Evolutionary conservation across 2,888 invertebrate species (phyloP), one percentile per base, ranked within the genome.

Genomic region (Drosophila incognita): DNA sequence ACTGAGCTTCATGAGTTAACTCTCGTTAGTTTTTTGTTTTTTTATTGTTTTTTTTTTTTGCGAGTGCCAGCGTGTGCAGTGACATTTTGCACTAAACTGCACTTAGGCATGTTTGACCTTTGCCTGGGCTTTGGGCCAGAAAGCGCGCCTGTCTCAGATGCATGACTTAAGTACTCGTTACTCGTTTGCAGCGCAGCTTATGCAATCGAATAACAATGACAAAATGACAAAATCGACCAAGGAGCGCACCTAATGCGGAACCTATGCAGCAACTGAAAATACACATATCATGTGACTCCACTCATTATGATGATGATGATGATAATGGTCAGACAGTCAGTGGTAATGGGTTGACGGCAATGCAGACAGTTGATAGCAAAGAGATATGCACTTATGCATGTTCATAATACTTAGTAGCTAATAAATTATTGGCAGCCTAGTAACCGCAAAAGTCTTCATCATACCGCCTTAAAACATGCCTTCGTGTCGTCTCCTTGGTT

Each of bases 391-490:
- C 38, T 70, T 83, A 77, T 83, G 73, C 75, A 62, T 69, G 60
- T 40, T 58, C 61, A 70, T 60, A 70, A 68, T 80, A 78, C 61
- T 68, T 78, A 67, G 35, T 62, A 52, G 58, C 40, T 57, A 60
- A 89, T 78, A 85, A 87, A 87, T 89, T 87, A 82, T 85, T 71
- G 82, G 59, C 86, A 80, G 72, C 65, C 78, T 80, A 89, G 79
- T 87, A 87, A 89, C 85, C 88, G 88, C 85, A 87, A 74, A 89
- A 89, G 85, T 72, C 85, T 87, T 83, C 76, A 87, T 83, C 86
- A 72, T 62, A 63, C 79, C 63, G 75, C 71, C 79, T 79, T 60
- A 48, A 69, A 60, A 46, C 42, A 57, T 58, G 74, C 48, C 69
- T 52, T 53, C 21, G 48, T 40, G 49, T 68, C 68, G 66, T 66